Conservation (phyloP, 2,797 vertebrate species). For the Sphenodon punctatus region DNA sequence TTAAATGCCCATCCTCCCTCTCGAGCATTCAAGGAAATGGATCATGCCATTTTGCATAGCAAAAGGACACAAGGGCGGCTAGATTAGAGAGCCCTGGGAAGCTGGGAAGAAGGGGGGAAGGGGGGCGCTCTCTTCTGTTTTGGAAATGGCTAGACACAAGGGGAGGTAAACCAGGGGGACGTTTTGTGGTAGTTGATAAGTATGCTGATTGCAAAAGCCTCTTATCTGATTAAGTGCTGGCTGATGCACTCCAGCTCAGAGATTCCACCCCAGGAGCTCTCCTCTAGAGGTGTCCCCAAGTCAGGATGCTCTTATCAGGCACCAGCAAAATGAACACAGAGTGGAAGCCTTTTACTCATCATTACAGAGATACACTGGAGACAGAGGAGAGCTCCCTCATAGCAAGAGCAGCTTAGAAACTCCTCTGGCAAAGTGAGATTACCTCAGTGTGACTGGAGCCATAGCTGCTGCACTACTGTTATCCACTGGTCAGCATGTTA, state of each 20-base stretch:
- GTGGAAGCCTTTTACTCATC: not conserved
- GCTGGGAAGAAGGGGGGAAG: not conserved
- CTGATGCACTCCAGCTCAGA: not conserved
- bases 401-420: not conserved
- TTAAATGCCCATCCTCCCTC: constrained; percentile 24
- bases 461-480: not conserved
- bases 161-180: not conserved
- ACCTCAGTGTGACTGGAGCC: not conserved
- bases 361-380: not conserved
- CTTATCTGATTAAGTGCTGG: not conserved
- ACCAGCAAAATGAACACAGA: not conserved
- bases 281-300: not conserved
- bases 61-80: not conserved
- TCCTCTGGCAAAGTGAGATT: not conserved
- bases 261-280: not conserved
- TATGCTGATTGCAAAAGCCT: fast-evolving
- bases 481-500: not conserved
- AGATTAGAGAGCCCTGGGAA: constrained; percentile 33
- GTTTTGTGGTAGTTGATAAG: not conserved
- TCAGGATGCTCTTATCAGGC: not conserved
- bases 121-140: not conserved
- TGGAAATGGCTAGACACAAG: not conserved
- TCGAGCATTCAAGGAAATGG: not conserved
- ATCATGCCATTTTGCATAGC: not conserved
- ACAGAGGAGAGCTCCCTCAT: not conserved